Percentiles rank a stretch among this genome's conserved stretches.
These are phyloP conservation scores for Chaetorhynchus papuensis DNA, from an alignment of 2,113 vertebrate species.

Conservation along the genomic window DNA sequence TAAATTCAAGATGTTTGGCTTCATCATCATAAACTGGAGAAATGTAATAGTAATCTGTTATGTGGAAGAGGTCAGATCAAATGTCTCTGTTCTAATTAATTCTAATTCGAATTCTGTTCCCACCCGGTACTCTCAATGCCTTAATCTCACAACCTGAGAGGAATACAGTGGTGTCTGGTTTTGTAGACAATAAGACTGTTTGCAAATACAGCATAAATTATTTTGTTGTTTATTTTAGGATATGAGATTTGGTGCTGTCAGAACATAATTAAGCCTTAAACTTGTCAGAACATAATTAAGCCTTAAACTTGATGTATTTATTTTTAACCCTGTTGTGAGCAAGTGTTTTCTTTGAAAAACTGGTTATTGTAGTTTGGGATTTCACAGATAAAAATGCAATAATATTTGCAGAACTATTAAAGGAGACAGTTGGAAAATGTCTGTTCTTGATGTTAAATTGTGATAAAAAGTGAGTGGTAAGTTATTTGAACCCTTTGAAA, in stretches of 20 bases:
- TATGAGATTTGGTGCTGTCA: background rate
- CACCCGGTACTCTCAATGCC: fast-evolving
- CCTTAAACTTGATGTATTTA: background rate
- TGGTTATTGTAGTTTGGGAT: background rate
- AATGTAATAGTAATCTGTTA: background rate
- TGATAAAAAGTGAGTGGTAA: background rate
- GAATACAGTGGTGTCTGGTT: background rate
- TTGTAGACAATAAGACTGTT: background rate
- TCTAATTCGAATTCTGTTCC: background rate
- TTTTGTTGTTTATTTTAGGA: background rate
- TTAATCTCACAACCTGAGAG: background rate
- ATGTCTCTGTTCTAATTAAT: background rate
- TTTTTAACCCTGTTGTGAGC: background rate
- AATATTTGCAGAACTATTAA: background rate
- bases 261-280: background rate
- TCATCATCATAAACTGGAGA: background rate
- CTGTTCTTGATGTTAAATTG: background rate
- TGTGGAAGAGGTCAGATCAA: background rate
- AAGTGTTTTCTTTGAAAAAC: background rate
- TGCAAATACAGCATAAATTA: background rate
- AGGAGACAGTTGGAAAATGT: background rate
- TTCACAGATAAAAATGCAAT: background rate
- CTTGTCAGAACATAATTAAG: background rate
- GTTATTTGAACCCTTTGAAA: background rate
- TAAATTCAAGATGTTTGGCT: background rate